These are phyloP conservation scores for Coelopa pilipes DNA, from an alignment of 2,888 invertebrate genomes.

Conservation along the genomic window DNA sequence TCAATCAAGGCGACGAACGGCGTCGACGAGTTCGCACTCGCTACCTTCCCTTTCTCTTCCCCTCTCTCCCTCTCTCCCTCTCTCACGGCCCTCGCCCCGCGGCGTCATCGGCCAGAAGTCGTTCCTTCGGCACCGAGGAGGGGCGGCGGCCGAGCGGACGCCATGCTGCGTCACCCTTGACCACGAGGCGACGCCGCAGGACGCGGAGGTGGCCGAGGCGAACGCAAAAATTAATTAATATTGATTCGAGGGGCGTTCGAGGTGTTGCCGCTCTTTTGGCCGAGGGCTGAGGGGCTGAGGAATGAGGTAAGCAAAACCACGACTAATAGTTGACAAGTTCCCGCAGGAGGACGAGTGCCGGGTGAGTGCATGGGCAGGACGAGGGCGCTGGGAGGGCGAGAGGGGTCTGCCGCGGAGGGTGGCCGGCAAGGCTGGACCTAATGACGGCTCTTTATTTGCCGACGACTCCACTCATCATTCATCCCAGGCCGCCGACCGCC, in stretches of 20 bases:
- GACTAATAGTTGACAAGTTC: constrained; percentile 27
- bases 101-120: not conserved
- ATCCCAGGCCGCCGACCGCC: not conserved
- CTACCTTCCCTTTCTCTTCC: no score
- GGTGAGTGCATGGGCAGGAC: not conserved
- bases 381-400: not conserved
- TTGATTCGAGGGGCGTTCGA: constrained; percentile 37
- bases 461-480: not conserved
- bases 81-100: not conserved
- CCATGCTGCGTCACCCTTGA: not conserved
- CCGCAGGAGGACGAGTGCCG: not conserved
- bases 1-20: no score
- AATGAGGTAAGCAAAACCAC: not conserved
- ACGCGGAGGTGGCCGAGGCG: not conserved
- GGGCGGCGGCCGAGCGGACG: no score
- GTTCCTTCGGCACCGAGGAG: not conserved
- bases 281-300: not conserved
- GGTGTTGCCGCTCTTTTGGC: no score
- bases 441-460: constrained; percentile 5
- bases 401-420: no score
- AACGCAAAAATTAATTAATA: constrained; percentile 41
- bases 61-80: no score
- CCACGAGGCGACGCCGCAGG: not conserved
- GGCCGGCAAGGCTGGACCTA: not conserved
- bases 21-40: no score